Base-by-base conservation (phyloP, 92 coral and sea anemone genomes). In the Nematostella vectensis region DNA sequence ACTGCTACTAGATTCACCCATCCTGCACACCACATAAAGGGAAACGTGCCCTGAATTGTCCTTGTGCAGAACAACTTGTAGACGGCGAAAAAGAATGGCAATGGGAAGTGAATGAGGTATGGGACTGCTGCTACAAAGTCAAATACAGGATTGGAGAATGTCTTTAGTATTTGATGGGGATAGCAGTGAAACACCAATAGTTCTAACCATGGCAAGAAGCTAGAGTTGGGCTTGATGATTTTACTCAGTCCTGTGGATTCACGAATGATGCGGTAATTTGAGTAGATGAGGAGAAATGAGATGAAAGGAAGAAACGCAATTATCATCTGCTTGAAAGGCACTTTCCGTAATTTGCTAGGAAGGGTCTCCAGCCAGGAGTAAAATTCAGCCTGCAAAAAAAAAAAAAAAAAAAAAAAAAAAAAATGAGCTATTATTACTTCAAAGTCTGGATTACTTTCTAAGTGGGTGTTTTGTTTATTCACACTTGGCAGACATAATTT, bases 71-170 rank as follows among this genome's bases (percentile, higher is more conserved):
- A 85, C 18, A 93, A 61, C 70, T 93, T 93, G 68, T 81, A 88
- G 12, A 93, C 49, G 44, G 75, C 57, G 58, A 93, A 86, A 37
- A 93, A 31, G 50, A 71, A 81, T 47, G 99, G 99, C 50, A 93
- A 78, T 58, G 85, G 88, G 63, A 93, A 93, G 57, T 93, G 99
- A 59, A 87, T 61, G 31, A 93, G 67, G 27, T 93, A 93, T 19
- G 99, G 99, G 47, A 93, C 63, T 2, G 99, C 99, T 20, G 99
- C 99, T 24, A 93, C 30, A 42, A 83, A 82, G 93, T 93, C 99
- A 67, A 93, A 76, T 26, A 76, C 66, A 12, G 99, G 99, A 50
- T 93, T 87, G 4, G 99, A 95, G 79, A 86, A 93, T 75, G 85
- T 81, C 25, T 89, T 80, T 50, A 93, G 80, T 40, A 93, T 93